Percentiles rank a stretch among this genome's conserved stretches.
Evolutionary conservation across 2,888 invertebrate species (phyloP).

Genomic region (Ischnus inquisitorius): DNA sequence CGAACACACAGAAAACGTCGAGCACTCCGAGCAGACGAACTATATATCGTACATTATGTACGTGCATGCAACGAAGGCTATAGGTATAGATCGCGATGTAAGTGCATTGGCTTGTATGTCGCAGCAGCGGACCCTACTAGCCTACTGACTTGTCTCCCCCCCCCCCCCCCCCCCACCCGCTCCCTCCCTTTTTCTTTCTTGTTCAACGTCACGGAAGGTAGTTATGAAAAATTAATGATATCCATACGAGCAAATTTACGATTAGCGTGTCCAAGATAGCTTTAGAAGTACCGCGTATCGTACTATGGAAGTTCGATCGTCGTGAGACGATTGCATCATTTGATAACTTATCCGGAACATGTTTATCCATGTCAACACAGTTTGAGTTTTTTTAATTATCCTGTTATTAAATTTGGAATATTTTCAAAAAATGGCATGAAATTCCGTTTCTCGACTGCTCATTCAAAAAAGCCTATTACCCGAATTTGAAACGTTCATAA

Average conservation of each 20-base stretch:
- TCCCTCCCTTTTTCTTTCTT: slow-evolving; percentile 55
- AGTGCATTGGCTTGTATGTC: slow-evolving; percentile 33
- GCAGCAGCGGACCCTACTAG: slow-evolving; percentile 74
- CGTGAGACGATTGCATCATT: background rate
- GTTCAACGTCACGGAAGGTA: background rate
- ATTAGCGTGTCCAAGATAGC: background rate
- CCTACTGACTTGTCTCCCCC: slow-evolving; percentile 78
- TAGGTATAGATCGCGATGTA: slow-evolving; percentile 8
- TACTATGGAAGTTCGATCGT: background rate
- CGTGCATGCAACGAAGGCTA: slow-evolving; percentile 21
- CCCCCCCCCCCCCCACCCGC: slow-evolving; percentile 56
- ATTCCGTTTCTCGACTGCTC: too few relatives aligned
- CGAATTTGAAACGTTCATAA: too few relatives aligned
- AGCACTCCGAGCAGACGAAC: slow-evolving; percentile 37
- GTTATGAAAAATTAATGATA: background rate
- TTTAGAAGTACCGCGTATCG: background rate
- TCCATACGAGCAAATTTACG: background rate
- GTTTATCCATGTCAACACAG: too few relatives aligned
- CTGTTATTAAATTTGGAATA: background rate
- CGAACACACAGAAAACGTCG: slow-evolving; percentile 27
- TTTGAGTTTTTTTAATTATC: background rate
- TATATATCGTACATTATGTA: slow-evolving; percentile 19
- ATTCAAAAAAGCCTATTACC: too few relatives aligned
- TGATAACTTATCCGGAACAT: background rate
- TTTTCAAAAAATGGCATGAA: too few relatives aligned